Percentiles rank a stretch among this genome's conserved stretches.
phyloP scores from a whole-genome alignment of 2,113 vertebrate species.

The Xiphophorus maculatus region DNA sequence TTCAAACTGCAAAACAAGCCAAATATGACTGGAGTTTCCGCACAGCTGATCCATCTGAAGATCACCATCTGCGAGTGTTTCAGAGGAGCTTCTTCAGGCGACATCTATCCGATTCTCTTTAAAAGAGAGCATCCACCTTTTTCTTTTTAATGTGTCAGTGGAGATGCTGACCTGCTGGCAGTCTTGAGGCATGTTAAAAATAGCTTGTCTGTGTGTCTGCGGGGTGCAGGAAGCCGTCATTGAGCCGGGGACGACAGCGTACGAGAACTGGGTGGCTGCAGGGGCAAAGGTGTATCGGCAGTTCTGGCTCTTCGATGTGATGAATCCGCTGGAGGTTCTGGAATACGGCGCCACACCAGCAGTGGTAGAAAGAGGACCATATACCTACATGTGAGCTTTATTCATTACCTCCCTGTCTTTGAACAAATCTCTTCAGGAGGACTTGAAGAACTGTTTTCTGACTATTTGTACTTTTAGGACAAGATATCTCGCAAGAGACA shows the following conservation, averaged over 20 bases:
- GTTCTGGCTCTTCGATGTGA: slow-evolving; percentile 92
- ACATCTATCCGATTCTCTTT: not conserved
- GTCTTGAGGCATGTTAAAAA: slow-evolving; percentile 64
- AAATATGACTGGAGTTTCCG: slow-evolving; percentile 12
- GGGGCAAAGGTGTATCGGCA: slow-evolving; percentile 86
- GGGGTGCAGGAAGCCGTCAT: slow-evolving; percentile 86
- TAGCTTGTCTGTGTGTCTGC: slow-evolving; percentile 59
- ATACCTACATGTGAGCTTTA: slow-evolving; percentile 87
- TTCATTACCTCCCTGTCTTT: not conserved
- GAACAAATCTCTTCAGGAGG: not conserved
- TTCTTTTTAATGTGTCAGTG: slow-evolving; percentile 31
- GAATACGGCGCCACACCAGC: slow-evolving; percentile 72
- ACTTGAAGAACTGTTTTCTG: not conserved
- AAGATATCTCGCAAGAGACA: slow-evolving; percentile 86
- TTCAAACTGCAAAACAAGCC: slow-evolving; percentile 39
- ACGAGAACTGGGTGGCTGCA: slow-evolving; percentile 85
- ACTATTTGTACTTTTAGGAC: slow-evolving; percentile 75
- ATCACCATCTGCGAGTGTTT: slow-evolving; percentile 23
- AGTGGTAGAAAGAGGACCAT: slow-evolving; percentile 89
- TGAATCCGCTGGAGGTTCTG: slow-evolving; percentile 83
- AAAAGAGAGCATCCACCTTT: slow-evolving; percentile 32
- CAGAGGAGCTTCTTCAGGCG: not conserved
- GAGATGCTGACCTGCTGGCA: slow-evolving; percentile 61
- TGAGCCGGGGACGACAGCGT: slow-evolving; percentile 87
- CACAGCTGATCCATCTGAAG: slow-evolving; percentile 13